phyloP scores from a whole-genome alignment of 2,113 vertebrate genomes.

The Psilopsiagon aurifrons region DNA sequence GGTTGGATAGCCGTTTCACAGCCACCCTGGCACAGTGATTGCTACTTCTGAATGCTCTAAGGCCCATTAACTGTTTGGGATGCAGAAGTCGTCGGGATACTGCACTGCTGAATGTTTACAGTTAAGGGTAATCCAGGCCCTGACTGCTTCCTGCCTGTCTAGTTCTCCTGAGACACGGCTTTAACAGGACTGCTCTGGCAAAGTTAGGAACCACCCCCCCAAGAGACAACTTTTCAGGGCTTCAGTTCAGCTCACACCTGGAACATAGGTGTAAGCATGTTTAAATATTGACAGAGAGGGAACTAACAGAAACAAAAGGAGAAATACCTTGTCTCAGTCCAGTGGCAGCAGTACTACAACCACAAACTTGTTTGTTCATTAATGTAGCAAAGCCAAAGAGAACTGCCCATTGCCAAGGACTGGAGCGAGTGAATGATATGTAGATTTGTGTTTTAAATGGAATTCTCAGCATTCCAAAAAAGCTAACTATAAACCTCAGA shows the following conservation, averaged over 20 bases:
- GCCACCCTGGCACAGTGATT: background rate
- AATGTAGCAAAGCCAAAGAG: background rate
- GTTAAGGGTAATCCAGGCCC: constrained; percentile 9
- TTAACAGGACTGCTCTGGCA: background rate
- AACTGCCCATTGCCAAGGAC: background rate
- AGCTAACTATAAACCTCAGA: background rate
- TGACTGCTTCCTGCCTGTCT: background rate
- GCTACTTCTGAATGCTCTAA: background rate
- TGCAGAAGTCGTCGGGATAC: background rate
- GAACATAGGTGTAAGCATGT: constrained; percentile 19
- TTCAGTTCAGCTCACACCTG: background rate
- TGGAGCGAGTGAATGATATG: background rate
- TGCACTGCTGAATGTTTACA: background rate
- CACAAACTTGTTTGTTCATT: background rate
- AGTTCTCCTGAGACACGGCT: background rate
- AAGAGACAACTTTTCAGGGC: background rate
- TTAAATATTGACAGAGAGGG: constrained; percentile 34
- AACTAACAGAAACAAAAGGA: background rate
- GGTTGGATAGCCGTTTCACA: background rate
- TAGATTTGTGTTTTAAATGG: background rate
- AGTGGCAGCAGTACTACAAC: background rate
- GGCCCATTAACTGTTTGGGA: constrained; percentile 25
- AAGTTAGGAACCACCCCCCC: background rate
- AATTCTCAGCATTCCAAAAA: background rate
- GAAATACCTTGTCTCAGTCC: constrained; percentile 44